phyloP scores from a whole-genome alignment of 1,140 invertebrate species.

The Zelostemma sp. region DNA sequence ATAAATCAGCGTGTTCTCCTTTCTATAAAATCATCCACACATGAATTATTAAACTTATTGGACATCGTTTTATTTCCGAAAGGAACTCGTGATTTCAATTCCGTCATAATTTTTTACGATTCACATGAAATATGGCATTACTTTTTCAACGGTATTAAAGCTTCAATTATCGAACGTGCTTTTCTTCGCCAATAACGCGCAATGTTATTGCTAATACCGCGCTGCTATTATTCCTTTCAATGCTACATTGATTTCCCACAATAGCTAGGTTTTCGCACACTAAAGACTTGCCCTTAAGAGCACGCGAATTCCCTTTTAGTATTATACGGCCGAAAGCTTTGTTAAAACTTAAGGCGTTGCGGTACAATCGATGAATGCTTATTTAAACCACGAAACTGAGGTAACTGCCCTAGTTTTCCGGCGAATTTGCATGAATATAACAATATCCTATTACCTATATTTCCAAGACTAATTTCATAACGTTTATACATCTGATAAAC shows the following conservation, averaged over 20 bases:
- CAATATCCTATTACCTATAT: too few species aligned
- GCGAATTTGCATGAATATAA: too few species aligned
- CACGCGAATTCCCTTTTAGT: conserved; percentile 1
- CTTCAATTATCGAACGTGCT: too few species aligned
- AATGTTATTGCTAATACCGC: neutral
- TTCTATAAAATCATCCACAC: too few species aligned
- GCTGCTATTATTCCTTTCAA: neutral
- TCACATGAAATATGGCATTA: neutral
- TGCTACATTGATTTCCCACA: neutral
- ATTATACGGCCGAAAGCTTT: neutral
- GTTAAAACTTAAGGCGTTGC: neutral
- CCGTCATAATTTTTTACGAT: neutral
- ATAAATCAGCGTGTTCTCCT: too few species aligned
- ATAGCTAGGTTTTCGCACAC: neutral
- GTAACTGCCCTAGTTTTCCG: too few species aligned
- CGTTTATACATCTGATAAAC: too few species aligned
- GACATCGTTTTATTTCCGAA: too few species aligned
- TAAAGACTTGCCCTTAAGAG: neutral
- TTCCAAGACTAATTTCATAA: too few species aligned
- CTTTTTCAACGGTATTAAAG: too few species aligned
- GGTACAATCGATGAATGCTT: neutral
- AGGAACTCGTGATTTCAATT: too few species aligned
- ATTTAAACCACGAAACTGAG: neutral
- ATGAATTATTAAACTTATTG: too few species aligned
- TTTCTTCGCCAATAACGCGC: neutral